Evolutionary conservation across 2,888 invertebrate genomes (phyloP).

Genomic region (Nasonovia ribisnigri): DNA sequence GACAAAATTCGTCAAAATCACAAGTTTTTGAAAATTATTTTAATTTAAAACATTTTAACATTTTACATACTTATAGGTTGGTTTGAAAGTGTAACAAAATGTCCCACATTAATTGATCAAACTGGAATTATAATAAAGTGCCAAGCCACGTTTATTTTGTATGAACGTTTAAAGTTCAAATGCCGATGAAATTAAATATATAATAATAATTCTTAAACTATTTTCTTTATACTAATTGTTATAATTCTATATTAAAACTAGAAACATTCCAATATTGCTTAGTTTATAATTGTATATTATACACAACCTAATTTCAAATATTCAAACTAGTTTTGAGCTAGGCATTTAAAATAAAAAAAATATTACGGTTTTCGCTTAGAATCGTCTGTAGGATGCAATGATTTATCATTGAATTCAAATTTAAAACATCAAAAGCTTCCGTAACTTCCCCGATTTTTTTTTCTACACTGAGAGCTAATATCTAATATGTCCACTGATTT

Average conservation of each 20-base stretch:
- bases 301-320: not conserved
- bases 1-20: too few relatives aligned
- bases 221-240: not conserved
- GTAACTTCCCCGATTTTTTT: too few relatives aligned
- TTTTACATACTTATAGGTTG: not conserved
- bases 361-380: not conserved
- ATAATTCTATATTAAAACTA: not conserved
- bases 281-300: too few relatives aligned
- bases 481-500: too few relatives aligned
- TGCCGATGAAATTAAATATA: not conserved
- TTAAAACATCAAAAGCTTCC: too few relatives aligned
- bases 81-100: not conserved
- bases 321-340: not conserved
- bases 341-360: not conserved
- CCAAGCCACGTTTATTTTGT: not conserved
- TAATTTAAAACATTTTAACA: not conserved
- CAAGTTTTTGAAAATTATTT: not conserved
- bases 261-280: not conserved
- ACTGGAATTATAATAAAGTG: not conserved
- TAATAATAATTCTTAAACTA: not conserved
- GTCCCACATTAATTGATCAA: not conserved
- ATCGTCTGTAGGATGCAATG: not conserved
- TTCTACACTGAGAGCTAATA: too few relatives aligned
- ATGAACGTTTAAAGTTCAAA: not conserved
- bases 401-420: not conserved